phyloP scores from a whole-genome alignment of 2,113 vertebrate genomes.

The Protobothrops flavoviridis region DNA sequence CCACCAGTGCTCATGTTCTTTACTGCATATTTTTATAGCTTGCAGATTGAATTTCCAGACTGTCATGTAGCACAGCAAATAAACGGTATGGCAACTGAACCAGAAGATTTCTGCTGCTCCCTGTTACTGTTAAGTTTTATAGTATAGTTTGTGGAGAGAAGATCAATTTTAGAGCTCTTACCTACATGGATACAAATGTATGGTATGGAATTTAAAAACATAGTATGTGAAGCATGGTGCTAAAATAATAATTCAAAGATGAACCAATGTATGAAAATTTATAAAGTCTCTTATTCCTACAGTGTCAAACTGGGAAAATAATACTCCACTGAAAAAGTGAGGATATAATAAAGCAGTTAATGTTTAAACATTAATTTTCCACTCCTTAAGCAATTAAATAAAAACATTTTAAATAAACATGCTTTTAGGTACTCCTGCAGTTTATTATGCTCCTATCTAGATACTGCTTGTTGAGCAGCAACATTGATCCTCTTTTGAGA shows the following conservation, averaged over 20 bases:
- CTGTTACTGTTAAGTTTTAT: not conserved
- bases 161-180: not conserved
- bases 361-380: not conserved
- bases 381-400: not conserved
- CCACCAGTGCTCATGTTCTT: not conserved
- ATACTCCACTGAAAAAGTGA: not conserved
- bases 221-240: rapidly evolving
- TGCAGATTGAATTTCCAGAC: not conserved
- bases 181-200: not conserved
- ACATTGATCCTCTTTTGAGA: rapidly evolving
- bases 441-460: not conserved
- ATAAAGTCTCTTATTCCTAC: not conserved
- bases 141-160: not conserved
- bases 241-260: not conserved
- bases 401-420: rapidly evolving
- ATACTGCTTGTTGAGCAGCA: conserved; percentile 2
- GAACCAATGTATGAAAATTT: not conserved
- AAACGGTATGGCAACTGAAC: not conserved
- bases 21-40: not conserved
- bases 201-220: not conserved
- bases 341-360: not conserved
- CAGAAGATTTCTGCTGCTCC: not conserved
- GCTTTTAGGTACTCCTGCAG: not conserved
- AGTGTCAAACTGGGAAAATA: not conserved
- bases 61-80: not conserved